phyloP scores from a whole-genome alignment of 2,113 vertebrate genomes.

The Porphyrio hochstetteri region DNA sequence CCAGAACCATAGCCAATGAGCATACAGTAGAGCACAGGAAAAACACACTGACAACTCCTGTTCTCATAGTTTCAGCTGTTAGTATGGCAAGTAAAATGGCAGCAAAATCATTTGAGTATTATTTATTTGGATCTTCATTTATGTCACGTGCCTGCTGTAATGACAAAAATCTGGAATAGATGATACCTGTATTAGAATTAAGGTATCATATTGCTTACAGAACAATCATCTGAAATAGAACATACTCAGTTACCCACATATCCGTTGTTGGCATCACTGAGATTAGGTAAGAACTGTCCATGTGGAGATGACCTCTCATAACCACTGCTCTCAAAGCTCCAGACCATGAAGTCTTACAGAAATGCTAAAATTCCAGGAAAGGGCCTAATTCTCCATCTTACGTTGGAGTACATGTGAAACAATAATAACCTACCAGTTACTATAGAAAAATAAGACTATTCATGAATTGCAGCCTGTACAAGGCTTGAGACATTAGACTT shows the following conservation, averaged over 20 bases:
- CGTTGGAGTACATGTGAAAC: background rate
- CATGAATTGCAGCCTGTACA: background rate
- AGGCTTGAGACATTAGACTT: background rate
- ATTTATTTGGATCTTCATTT: background rate
- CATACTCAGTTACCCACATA: background rate
- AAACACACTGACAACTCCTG: background rate
- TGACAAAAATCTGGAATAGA: background rate
- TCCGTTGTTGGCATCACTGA: background rate
- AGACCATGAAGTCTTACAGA: background rate
- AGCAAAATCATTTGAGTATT: background rate
- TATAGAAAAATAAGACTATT: background rate
- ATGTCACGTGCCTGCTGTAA: background rate
- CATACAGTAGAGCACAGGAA: background rate
- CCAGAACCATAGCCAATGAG: background rate
- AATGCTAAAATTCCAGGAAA: background rate
- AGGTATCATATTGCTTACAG: background rate
- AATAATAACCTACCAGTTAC: background rate
- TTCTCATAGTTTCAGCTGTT: background rate
- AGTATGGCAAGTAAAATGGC: background rate
- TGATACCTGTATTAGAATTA: background rate
- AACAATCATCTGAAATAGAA: background rate
- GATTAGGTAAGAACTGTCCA: background rate
- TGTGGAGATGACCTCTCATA: background rate
- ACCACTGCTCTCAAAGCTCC: background rate
- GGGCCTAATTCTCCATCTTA: background rate